Evolutionary conservation across 1,140 invertebrate genomes (phyloP).

Genomic region (Drosophila busckii): DNA sequence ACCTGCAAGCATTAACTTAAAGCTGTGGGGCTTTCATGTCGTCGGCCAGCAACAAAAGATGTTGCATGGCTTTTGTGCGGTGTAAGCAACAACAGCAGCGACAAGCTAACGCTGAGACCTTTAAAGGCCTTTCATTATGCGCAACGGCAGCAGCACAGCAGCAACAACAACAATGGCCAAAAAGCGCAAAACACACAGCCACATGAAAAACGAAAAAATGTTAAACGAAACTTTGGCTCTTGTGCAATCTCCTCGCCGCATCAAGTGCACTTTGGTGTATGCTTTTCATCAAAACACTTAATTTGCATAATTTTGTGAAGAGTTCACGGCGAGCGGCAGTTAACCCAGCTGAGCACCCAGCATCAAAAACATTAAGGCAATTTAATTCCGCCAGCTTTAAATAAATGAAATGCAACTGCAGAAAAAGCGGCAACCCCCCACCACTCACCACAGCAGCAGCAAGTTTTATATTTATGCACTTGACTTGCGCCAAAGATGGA

Average conservation of each 20-base stretch:
- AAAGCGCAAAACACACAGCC: conserved; percentile 38
- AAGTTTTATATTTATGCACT: too few relatives aligned
- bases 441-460: too few relatives aligned
- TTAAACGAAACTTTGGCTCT: conserved; percentile 3
- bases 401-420: conserved; percentile 51
- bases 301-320: conserved; percentile 70
- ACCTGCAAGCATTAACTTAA: conserved; percentile 11
- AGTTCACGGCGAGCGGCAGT: conserved; percentile 16
- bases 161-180: conserved; percentile 36
- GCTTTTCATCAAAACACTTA: conserved; percentile 74
- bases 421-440: too few relatives aligned
- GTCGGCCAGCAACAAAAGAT: background rate
- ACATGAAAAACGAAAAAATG: too few relatives aligned
- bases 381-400: conserved; percentile 70
- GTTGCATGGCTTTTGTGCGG: background rate
- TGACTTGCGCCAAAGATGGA: background rate
- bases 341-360: conserved; percentile 7
- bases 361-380: conserved; percentile 28
- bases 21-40: conserved; percentile 12
- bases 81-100: conserved; percentile 2
- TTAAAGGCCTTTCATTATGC: conserved; percentile 53
- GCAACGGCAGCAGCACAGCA: conserved; percentile 28
- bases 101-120: conserved; percentile 17
- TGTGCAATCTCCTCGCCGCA: conserved; percentile 20
- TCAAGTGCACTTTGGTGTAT: conserved; percentile 60